These are phyloP conservation scores for Phalloptychus januarius DNA, from an alignment of 2,797 vertebrate species.

Conservation along the genomic window DNA sequence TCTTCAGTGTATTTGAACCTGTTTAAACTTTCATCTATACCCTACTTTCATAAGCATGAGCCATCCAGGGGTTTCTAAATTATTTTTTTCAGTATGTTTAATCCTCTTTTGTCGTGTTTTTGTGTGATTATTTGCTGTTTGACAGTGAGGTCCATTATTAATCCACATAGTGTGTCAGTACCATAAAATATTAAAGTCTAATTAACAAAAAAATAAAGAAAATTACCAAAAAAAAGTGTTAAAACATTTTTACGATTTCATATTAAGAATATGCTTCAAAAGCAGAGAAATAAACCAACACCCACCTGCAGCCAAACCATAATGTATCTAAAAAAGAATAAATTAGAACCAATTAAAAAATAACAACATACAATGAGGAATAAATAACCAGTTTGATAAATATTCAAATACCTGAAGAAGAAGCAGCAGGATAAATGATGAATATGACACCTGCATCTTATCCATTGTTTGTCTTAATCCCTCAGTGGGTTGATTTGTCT, in stretches of 20 bases:
- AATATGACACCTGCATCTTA: constrained; percentile 65
- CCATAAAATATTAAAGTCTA: neutral
- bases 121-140: neutral
- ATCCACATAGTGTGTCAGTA: neutral
- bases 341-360: constrained; percentile 7
- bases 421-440: constrained; percentile 61
- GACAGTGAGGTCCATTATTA: neutral
- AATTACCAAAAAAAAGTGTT: neutral
- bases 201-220: neutral
- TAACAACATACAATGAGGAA: neutral
- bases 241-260: neutral
- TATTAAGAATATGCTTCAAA: neutral
- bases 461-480: constrained; percentile 45
- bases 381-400: neutral
- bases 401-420: constrained; percentile 74
- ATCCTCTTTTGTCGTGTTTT: neutral
- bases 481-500: constrained; percentile 52
- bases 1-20: neutral
- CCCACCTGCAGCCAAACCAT: constrained; percentile 65
- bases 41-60: neutral
- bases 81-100: neutral
- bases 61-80: neutral
- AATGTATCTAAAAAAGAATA: constrained; percentile 58
- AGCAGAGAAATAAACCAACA: neutral
- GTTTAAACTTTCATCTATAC: neutral